Conservation (phyloP, 1,140 invertebrate genomes). For the Panonychus citri region DNA sequence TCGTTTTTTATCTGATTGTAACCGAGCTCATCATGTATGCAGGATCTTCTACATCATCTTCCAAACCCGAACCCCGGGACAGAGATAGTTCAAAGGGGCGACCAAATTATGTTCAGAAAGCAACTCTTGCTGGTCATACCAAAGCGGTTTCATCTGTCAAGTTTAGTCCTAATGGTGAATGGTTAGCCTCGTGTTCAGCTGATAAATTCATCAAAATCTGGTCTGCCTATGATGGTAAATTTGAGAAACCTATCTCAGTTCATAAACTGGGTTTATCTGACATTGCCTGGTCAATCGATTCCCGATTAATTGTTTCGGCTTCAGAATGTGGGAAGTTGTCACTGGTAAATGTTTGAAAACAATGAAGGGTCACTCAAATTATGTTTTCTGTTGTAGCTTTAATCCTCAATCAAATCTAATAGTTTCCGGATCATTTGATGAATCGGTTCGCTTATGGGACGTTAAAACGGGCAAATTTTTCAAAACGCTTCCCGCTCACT, state of each 20-base stretch:
- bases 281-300: conserved; percentile 95
- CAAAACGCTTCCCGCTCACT: conserved; percentile 94
- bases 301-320: conserved; percentile 75
- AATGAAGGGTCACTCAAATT: conserved; percentile 96
- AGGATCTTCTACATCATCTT: not conserved
- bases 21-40: no score
- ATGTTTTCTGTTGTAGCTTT: conserved; percentile 99
- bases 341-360: conserved; percentile 96
- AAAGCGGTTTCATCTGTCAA: conserved; percentile 98
- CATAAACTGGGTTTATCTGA: conserved; percentile 98
- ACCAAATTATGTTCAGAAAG: conserved; percentile 86
- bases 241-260: conserved; percentile 92
- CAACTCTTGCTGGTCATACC: conserved; percentile 89
- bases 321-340: conserved; percentile 97
- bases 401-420: conserved; percentile 99
- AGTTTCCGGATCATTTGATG: conserved; percentile 97
- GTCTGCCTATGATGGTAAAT: conserved; percentile 98
- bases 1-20: no score
- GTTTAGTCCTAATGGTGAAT: conserved; percentile 97
- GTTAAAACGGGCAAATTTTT: conserved; percentile 95
- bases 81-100: not conserved
- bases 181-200: conserved; percentile 79
- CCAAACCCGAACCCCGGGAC: not conserved
- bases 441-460: conserved; percentile 98
- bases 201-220: conserved; percentile 98